A percentile compares a stretch with the other conserved stretches of the same genome.
Conservation (phyloP, 2,888 invertebrate species). For the Chelonus formosanus region DNA sequence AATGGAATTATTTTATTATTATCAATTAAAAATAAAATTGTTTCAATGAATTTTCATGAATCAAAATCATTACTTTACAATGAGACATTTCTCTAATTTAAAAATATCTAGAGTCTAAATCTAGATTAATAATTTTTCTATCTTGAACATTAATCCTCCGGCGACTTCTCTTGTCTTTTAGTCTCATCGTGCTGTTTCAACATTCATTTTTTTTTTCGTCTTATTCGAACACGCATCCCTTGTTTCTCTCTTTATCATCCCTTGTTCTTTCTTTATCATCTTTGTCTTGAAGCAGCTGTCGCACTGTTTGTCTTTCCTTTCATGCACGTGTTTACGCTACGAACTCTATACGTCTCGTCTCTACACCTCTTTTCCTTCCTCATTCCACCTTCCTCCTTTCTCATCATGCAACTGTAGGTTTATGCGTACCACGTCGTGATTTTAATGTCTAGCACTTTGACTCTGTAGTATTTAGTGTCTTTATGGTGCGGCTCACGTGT, state of each 20-base stretch:
- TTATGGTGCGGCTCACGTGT: conserved; percentile 28
- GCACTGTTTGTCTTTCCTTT: conserved; percentile 35
- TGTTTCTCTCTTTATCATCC: conserved; percentile 7
- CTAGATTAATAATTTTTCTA: not conserved
- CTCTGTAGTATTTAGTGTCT: conserved; percentile 22
- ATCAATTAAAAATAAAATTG: too few species aligned
- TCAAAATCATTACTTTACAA: too few species aligned
- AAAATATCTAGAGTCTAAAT: not conserved
- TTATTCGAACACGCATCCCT: conserved; percentile 6
- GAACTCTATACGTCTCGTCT: conserved; percentile 32
- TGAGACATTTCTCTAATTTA: too few species aligned
- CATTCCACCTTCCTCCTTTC: conserved; percentile 3
- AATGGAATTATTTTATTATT: too few species aligned
- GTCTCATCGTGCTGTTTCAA: conserved; percentile 25
- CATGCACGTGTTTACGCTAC: conserved; percentile 35
- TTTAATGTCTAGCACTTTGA: conserved; percentile 22
- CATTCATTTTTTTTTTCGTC: conserved; percentile 24
- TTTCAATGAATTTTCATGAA: too few species aligned
- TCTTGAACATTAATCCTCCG: conserved; percentile 11
- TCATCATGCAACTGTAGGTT: conserved; percentile 5
- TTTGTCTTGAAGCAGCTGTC: conserved; percentile 34
- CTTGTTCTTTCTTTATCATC: conserved; percentile 22
- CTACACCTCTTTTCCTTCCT: conserved; percentile 22
- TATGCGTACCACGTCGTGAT: conserved; percentile 32
- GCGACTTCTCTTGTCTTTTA: conserved; percentile 17